Base-by-base conservation (phyloP, 1,140 invertebrate species). In the Lordiphosa clarofinis region DNA sequence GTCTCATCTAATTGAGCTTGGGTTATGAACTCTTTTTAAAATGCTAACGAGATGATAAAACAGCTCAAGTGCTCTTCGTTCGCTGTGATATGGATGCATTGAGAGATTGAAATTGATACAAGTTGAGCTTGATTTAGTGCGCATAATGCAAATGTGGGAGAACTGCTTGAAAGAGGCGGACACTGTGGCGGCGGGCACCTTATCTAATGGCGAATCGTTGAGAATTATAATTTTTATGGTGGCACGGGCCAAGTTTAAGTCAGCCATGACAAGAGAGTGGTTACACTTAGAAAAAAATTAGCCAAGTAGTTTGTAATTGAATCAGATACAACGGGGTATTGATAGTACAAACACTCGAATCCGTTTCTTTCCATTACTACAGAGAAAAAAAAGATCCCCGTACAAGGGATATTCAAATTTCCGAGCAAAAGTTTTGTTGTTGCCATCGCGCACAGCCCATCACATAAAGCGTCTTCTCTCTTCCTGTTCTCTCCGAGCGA, bases 11-110 rank as follows among this genome's bases (percentile, higher is more conserved):
- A 48, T 38, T 60, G 54, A 47, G 2, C n/a, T 33, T 24, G 46
- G 65, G 55, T 60, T 68, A 37, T 12, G 65, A 68, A 68, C 65
- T 68, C 48, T 60, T 53, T 9, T 24, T 13, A 43, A 65, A 40
- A 55, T 64, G 48, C 49, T 55, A 64, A 64, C 64, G 13, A 40
- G n/a, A 33, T 28, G 15, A 55, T 55, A 42, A 55, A 55, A 48
- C 46, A 28, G 64, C 38, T 55, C 59, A 54, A 46, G 12, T 31
- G 21, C n/a, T n/a, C 12, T n/a, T n/a, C 12, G 7, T 11, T 24
- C 24, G 19, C 47, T 64, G 19, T 47, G 19, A 36, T 36, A 19
- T 5, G 4, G 4, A 6, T 24, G 21, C 21, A 24, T 24, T 3
- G 13, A 36, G 10, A 35, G 13, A 47, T 11, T 35, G 15, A 6